phyloP scores from a whole-genome alignment of 64 coral and sea anemone species.

The Porites lutea region DNA sequence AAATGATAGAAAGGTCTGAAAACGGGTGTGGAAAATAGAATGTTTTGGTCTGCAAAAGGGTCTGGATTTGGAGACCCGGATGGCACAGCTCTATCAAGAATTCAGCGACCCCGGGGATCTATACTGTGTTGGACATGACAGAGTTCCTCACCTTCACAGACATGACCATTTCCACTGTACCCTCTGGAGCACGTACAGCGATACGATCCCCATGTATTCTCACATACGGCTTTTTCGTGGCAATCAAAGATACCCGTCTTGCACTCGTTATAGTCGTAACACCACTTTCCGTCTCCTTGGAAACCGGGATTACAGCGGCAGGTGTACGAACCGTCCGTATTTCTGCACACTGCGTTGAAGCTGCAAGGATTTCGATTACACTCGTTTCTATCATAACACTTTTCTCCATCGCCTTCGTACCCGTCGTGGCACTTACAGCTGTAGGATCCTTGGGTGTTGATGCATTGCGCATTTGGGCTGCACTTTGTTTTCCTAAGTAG shows the following conservation, averaged over 20 bases:
- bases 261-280: constrained; percentile 56
- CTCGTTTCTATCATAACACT: background rate
- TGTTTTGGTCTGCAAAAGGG: no score
- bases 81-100: no score
- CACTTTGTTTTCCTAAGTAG: constrained; percentile 8
- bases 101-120: no score
- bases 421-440: background rate
- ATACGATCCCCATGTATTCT: constrained; percentile 33
- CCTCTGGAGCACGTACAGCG: constrained; percentile 33
- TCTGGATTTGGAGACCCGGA: no score
- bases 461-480: constrained; percentile 6
- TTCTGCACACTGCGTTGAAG: background rate
- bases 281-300: constrained; percentile 38
- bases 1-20: no score
- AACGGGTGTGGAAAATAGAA: no score
- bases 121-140: no score
- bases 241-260: background rate
- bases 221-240: constrained; percentile 1
- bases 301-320: constrained; percentile 17
- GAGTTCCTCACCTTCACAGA: constrained; percentile 18
- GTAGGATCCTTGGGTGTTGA: background rate
- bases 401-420: background rate
- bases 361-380: constrained; percentile 2
- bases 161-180: constrained; percentile 26
- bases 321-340: constrained; percentile 1